Evolutionary conservation across 2,797 vertebrate genomes (phyloP), one percentile per base, ranked within the genome.

Genomic region (Gadopsis marmoratus): DNA sequence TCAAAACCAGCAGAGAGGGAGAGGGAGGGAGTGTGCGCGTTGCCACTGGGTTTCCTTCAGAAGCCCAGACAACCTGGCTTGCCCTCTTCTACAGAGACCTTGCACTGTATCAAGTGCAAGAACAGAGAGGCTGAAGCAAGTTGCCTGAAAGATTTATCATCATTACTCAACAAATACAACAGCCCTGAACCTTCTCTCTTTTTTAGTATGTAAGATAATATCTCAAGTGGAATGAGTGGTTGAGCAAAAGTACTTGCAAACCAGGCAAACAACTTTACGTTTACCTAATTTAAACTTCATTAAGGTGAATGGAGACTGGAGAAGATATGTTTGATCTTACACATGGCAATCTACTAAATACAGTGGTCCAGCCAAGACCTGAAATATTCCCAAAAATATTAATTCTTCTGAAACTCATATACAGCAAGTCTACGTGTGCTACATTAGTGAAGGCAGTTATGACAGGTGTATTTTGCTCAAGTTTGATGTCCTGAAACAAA

Each of bases 391-490:
- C 56, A 1, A 2, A 37, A 47, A 55, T 37, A 54, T 47, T 45
- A 21, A 23, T 29, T 50, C 43, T 23, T 51, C 26, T 33, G 3
- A 53, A 60, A 48, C 35, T 39, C 33, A 72, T 26, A 14, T 7
- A 13, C 17, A 35, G n/a, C 5, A 16, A 29, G 21, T 51, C 1
- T 23, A 11, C 2, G 13, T 47, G 5, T 23, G 41, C 33, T 68
- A 16, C 59, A 71, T 55, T 29, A 60, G n/a, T 58, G 26, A 64
- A 64, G 63, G 75, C 35, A 65, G 82, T 72, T 80, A 59, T 77
- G 85, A 88, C 76, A 80, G 72, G 21, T 59, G 78, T 48, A 81
- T 78, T 89, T 86, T 80, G 81, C 72, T 81, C 76, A 51, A 31
- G 41, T 59, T 23, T 43, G 23, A 72, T 70, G 68, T 60, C 65